Conservation (phyloP, 2,888 invertebrate species). For the Rutpela maculata region DNA sequence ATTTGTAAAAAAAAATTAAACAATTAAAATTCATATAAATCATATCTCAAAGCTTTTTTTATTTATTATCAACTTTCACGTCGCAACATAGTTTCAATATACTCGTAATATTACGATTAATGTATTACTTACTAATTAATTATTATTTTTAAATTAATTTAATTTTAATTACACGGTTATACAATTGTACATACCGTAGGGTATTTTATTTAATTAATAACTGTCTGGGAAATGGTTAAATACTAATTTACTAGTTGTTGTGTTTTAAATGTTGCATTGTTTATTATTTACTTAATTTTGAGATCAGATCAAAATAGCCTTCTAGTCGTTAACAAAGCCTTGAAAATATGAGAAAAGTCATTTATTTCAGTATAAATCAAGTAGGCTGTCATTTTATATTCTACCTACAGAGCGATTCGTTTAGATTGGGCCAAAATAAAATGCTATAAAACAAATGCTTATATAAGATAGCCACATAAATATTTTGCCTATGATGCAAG, state of each 20-base stretch:
- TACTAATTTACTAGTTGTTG: constrained; percentile 5
- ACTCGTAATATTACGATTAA: not conserved
- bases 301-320: not conserved
- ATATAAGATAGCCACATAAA: too few relatives aligned
- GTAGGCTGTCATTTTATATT: not conserved
- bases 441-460: too few relatives aligned
- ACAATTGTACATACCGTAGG: constrained; percentile 21
- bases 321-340: not conserved
- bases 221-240: constrained; percentile 11
- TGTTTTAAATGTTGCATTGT: not conserved
- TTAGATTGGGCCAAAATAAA: too few relatives aligned
- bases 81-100: not conserved
- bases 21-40: too few relatives aligned
- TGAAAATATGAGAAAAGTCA: not conserved
- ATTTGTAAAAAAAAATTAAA: too few relatives aligned
- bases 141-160: constrained; percentile 30
- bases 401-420: too few relatives aligned
- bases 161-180: constrained; percentile 28
- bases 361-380: not conserved
- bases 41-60: not conserved
- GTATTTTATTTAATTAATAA: constrained; percentile 26
- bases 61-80: constrained; percentile 26
- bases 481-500: too few relatives aligned
- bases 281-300: not conserved
- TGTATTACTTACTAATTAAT: constrained; percentile 2